Percentiles rank a stretch among this genome's conserved stretches.
phyloP scores from a whole-genome alignment of 2,888 invertebrate genomes.

The Trichogramma evanescens region DNA sequence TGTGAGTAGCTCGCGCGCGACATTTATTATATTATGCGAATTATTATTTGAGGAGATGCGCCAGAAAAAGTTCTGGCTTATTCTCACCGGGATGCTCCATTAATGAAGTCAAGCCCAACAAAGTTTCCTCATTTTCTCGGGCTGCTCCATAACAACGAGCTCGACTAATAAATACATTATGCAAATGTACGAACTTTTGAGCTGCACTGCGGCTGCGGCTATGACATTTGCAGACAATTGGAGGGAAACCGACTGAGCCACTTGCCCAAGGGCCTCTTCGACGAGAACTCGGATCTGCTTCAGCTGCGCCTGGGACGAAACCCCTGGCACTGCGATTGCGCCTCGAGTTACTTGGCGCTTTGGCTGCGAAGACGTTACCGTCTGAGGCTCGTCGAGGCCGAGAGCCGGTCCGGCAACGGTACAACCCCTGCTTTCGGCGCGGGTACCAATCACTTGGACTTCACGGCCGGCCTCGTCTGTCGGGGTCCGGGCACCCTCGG shows the following conservation, averaged over 20 bases:
- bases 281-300: conserved; percentile 57
- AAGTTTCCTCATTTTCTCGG: too few species aligned
- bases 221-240: conserved; percentile 53
- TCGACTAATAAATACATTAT: too few species aligned
- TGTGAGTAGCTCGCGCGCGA: conserved; percentile 52
- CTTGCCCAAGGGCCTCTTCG: conserved; percentile 61
- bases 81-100: neutral
- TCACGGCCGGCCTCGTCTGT: conserved; percentile 48
- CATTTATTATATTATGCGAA: neutral
- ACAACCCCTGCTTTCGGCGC: neutral
- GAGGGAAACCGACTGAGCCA: conserved; percentile 68
- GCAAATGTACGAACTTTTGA: too few species aligned
- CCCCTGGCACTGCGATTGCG: conserved; percentile 77
- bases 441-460: conserved; percentile 36
- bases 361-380: conserved; percentile 44
- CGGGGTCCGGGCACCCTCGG: conserved; percentile 66
- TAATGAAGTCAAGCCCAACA: too few species aligned
- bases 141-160: too few species aligned
- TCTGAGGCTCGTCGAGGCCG: neutral
- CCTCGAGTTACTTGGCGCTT: conserved; percentile 64
- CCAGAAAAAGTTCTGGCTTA: neutral
- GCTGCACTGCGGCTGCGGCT: too few species aligned
- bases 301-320: conserved; percentile 68
- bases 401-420: conserved; percentile 4
- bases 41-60: neutral